These are phyloP conservation scores for Ophonus ardosiacus DNA, from an alignment of 2,888 invertebrate species.

Conservation along the genomic window DNA sequence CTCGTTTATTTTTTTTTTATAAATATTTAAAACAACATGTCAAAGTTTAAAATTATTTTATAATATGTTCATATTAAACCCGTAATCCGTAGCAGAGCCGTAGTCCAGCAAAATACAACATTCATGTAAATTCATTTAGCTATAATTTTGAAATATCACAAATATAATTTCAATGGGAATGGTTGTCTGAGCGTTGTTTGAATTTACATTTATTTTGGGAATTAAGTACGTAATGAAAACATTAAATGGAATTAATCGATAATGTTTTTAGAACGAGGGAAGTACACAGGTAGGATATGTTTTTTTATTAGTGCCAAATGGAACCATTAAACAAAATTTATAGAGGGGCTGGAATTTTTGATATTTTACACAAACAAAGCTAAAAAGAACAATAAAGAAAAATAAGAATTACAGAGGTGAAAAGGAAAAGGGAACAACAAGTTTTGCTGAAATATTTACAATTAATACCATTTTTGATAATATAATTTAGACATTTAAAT, in stretches of 20 bases:
- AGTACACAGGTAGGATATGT: not conserved
- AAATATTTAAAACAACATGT: not conserved
- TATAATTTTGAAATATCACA: conserved; percentile 44
- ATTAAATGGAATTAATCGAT: conserved; percentile 51
- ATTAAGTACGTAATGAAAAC: conserved; percentile 49
- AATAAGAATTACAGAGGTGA: not conserved
- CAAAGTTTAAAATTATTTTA: conserved; percentile 29
- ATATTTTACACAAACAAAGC: conserved; percentile 21
- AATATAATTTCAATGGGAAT: conserved; percentile 22
- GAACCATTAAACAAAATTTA: conserved; percentile 32
- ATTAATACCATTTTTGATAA: not conserved
- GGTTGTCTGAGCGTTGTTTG: conserved; percentile 28
- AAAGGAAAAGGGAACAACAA: not conserved
- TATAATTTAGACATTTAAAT: too few relatives aligned
- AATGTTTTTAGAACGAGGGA: conserved; percentile 7
- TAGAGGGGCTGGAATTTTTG: not conserved
- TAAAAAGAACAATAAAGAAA: not conserved
- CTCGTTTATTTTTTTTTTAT: too few relatives aligned
- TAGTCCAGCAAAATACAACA: conserved; percentile 7
- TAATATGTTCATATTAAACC: not conserved
- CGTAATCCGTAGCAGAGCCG: not conserved
- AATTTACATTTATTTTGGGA: conserved; percentile 40
- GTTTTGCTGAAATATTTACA: not conserved
- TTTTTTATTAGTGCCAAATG: conserved; percentile 21
- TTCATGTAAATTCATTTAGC: conserved; percentile 41